Evolutionary conservation across 2,797 vertebrate species (phyloP).

Genomic region (Galaxias olidus): DNA sequence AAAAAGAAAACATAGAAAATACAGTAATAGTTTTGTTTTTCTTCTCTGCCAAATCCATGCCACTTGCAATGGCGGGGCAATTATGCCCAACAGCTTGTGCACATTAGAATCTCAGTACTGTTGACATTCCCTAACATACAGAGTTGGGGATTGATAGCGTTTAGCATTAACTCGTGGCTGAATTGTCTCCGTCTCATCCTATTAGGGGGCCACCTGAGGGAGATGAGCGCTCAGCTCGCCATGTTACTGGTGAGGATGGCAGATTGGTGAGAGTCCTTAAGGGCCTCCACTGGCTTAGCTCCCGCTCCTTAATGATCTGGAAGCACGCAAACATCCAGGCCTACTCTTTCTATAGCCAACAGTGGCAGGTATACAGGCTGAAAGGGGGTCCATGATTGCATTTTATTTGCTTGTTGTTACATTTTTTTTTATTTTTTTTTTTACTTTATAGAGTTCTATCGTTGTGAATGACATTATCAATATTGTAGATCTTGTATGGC

Average conservation of each 20-base stretch:
- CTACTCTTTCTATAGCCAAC: too few relatives aligned
- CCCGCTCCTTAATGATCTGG: not conserved
- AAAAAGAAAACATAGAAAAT: too few relatives aligned
- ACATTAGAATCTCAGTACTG: constrained; percentile 7
- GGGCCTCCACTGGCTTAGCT: constrained; percentile 7
- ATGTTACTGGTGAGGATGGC: constrained; percentile 5
- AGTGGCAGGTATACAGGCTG: too few relatives aligned
- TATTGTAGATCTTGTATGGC: too few relatives aligned
- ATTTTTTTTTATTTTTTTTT: too few relatives aligned
- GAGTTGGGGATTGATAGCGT: constrained; percentile 14
- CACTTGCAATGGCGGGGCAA: too few relatives aligned
- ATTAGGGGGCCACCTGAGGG: constrained; percentile 1
- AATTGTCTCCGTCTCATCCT: constrained; percentile 1
- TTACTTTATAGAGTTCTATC: too few relatives aligned
- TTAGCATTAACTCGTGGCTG: constrained; percentile 1
- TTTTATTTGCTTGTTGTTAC: too few relatives aligned
- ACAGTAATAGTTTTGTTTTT: too few relatives aligned
- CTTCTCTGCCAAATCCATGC: too few relatives aligned
- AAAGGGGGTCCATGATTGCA: too few relatives aligned
- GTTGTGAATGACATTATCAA: too few relatives aligned
- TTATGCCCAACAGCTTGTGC: constrained; percentile 12
- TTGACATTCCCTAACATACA: constrained; percentile 11
- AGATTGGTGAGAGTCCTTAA: constrained; percentile 12
- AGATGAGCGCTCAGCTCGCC: constrained; percentile 1
- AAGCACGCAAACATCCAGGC: constrained; percentile 5